phyloP scores from a whole-genome alignment of 2,888 invertebrate species.

The Lamproptera curius region DNA sequence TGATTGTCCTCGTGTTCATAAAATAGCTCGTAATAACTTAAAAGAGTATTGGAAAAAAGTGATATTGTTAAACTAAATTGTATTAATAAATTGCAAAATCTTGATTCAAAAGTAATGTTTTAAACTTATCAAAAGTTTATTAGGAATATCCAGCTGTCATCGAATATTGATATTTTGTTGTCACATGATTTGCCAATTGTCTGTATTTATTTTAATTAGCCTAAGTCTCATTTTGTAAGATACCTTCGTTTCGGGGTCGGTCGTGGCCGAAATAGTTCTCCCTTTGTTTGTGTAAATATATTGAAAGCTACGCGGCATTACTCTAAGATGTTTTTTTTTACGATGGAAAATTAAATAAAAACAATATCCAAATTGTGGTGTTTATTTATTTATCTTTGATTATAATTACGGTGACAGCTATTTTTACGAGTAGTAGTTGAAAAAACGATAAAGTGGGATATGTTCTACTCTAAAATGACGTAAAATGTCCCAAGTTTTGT shows the following conservation, averaged over 20 bases:
- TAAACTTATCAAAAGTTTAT: not conserved
- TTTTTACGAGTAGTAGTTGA: no score
- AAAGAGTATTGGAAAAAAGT: no score
- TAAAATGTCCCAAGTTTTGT: no score
- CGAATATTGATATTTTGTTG: not conserved
- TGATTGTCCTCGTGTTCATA: no score
- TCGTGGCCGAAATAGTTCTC: not conserved
- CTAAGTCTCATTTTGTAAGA: not conserved
- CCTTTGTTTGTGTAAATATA: slow-evolving; percentile 1
- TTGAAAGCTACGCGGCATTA: not conserved
- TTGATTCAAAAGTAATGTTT: not conserved
- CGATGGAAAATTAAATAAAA: slow-evolving; percentile 7
- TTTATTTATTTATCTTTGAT: no score
- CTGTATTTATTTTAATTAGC: not conserved
- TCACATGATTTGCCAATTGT: not conserved
- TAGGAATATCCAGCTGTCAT: not conserved
- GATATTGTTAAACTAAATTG: no score
- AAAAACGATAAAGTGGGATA: no score
- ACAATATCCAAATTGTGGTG: not conserved
- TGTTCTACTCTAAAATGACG: no score
- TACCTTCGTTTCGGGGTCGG: not conserved
- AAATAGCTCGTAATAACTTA: no score
- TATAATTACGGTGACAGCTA: no score
- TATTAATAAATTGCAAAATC: not conserved
- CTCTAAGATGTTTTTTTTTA: slow-evolving; percentile 3